Conservation (phyloP, 2,113 vertebrate genomes). For the Pituophis catenifer region DNA sequence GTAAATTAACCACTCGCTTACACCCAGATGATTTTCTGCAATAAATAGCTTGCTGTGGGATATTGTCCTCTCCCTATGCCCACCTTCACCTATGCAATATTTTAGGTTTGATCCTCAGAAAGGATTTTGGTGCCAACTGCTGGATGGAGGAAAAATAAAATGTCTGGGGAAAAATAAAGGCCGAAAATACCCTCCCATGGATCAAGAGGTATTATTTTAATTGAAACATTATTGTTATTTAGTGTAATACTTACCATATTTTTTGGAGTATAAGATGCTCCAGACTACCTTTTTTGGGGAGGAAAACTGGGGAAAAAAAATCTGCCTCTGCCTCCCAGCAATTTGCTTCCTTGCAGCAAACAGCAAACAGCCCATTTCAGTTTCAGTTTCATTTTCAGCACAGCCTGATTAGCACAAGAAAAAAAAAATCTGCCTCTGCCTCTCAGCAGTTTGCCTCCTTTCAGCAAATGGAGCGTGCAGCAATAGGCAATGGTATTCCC, state of each 20-base stretch:
- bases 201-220: slow-evolving; percentile 80
- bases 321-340: too few relatives aligned
- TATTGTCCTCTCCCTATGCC: not conserved
- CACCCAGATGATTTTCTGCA: not conserved
- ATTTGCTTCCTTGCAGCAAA: too few relatives aligned
- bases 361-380: too few relatives aligned
- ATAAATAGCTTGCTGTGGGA: not conserved
- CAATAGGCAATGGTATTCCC: too few relatives aligned
- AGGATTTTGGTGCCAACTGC: slow-evolving; percentile 95
- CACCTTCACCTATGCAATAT: slow-evolving; percentile 9
- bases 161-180: slow-evolving; percentile 97
- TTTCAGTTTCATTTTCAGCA: too few relatives aligned
- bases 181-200: slow-evolving; percentile 92
- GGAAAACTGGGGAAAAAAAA: too few relatives aligned
- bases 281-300: too few relatives aligned
- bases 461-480: too few relatives aligned
- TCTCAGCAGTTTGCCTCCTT: too few relatives aligned
- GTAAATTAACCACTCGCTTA: not conserved
- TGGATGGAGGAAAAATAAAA: slow-evolving; percentile 94
- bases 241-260: not conserved
- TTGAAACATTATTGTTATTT: not conserved
- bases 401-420: too few relatives aligned
- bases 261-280: too few relatives aligned
- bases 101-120: slow-evolving; percentile 94
- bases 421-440: too few relatives aligned